These are phyloP conservation scores for Rhynchomys soricoides DNA, from an alignment of 2,113 vertebrate genomes.

Conservation along the genomic window DNA sequence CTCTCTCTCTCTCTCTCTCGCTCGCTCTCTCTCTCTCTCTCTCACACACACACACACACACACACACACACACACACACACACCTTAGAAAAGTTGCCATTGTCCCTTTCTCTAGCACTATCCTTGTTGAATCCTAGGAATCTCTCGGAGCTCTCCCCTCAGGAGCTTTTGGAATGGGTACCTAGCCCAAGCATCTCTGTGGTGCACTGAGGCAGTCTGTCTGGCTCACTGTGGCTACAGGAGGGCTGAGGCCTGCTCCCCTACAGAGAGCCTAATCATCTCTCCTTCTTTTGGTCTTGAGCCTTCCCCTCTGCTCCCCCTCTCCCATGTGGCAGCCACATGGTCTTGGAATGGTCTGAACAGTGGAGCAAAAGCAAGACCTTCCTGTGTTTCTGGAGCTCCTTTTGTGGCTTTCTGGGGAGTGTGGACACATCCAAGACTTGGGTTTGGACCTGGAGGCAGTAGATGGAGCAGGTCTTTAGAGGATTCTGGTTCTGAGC, in stretches of 20 bases:
- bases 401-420: slow-evolving; percentile 78
- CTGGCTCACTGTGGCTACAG: slow-evolving; percentile 29
- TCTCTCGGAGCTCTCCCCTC: background rate
- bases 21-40: no score
- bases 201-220: background rate
- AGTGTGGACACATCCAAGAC: slow-evolving; percentile 70
- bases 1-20: background rate
- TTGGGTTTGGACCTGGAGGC: slow-evolving; percentile 74
- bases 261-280: slow-evolving; percentile 50
- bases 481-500: slow-evolving; percentile 76
- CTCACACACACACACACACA: background rate
- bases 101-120: background rate
- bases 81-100: background rate
- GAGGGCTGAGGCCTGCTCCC: slow-evolving; percentile 1
- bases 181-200: background rate
- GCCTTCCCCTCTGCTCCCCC: background rate
- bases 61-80: background rate
- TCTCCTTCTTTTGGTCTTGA: slow-evolving; percentile 58
- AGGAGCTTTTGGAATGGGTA: background rate
- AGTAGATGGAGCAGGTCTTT: slow-evolving; percentile 72
- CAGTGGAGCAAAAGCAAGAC: slow-evolving; percentile 71
- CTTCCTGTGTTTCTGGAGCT: slow-evolving; percentile 69
- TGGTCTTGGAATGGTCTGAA: slow-evolving; percentile 70
- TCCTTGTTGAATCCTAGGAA: background rate
- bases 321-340: slow-evolving; percentile 77